A percentile compares a stretch with the other conserved stretches of the same genome.
Evolutionary conservation across 2,888 invertebrate genomes (phyloP).

Genomic region (Eudemis profundana): DNA sequence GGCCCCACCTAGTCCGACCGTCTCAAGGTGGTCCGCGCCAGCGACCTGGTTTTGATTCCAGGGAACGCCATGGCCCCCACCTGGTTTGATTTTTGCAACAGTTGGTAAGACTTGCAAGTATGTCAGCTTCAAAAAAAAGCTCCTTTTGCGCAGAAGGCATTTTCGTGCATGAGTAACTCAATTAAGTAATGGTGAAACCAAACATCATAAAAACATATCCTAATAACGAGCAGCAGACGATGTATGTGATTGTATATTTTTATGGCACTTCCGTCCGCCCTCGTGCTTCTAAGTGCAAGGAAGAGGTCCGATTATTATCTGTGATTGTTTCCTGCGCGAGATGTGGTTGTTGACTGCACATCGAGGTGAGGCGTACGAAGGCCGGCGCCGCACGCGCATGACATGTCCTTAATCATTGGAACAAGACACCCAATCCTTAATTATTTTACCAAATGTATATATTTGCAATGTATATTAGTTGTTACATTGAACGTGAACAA

Average conservation of each 20-base stretch:
- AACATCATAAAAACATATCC: not conserved
- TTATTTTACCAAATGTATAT: no score
- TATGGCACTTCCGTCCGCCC: slow-evolving; percentile 25
- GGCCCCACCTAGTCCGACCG: no score
- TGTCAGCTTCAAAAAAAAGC: no score
- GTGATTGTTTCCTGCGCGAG: slow-evolving; percentile 63
- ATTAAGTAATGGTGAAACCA: not conserved
- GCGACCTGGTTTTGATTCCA: no score
- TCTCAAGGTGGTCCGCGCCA: no score
- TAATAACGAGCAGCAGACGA: not conserved
- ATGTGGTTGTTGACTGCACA: slow-evolving; percentile 49
- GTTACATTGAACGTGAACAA: no score
- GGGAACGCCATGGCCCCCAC: no score
- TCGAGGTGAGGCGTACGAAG: slow-evolving; percentile 51
- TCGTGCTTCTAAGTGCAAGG: slow-evolving; percentile 52
- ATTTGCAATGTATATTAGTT: no score
- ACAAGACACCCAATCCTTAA: slow-evolving; percentile 27
- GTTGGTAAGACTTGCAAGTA: no score
- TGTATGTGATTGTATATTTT: slow-evolving; percentile 17
- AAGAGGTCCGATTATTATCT: slow-evolving; percentile 59
- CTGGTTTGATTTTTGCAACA: no score
- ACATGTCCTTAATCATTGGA: slow-evolving; percentile 48
- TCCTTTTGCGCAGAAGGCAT: no score
- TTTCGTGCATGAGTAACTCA: not conserved
- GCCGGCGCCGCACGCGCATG: slow-evolving; percentile 47